Base-by-base conservation (phyloP, 2,113 vertebrate genomes). In the Oryzias curvinotus region DNA sequence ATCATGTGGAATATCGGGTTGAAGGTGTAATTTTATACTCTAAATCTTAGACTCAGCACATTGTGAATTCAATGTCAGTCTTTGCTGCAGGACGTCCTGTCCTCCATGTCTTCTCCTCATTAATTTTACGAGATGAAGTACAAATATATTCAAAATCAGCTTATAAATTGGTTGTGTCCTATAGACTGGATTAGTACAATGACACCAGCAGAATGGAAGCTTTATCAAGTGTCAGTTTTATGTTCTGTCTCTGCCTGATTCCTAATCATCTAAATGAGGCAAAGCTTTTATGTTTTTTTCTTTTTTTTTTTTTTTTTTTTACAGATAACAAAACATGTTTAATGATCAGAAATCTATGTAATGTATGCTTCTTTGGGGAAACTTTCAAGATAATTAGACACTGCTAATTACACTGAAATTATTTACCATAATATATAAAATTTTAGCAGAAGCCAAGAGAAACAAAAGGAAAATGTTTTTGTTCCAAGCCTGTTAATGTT, bases 1-100 rank as follows among this genome's bases (percentile, higher is more conserved):
- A 68, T 68, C 59, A 73, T 65, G 61, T 19, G 57, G 56, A 53
- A 41, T 62, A 66, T 67, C 52, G 43, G 52, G 54, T 23, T 12
- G 60, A 53, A 65, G 71, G 52, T 59, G 60, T 41, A 43, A 52
- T 46, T 47, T 55, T 26, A 52, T 56, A 49, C 65, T 56, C 56
- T 64, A 67, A 69, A 42, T 23, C 23, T 46, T 7, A 12, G n/a
- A 60, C 53, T 62, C 50, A 62, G 64, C 70, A 67, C 61, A 64
- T 71, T 52, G 26, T 57, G 68, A 59, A 58, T 62, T 65, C 70
- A 79, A 74, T 44, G 18, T 30, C 55, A 73, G 68, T 75, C 62
- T 66, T 82, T 68, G 68, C 64, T 80, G 44, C 55, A 52, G 74
- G 77, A 72, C 19, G 23, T 61, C 41, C 58, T 55, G 41, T 19